Evolutionary conservation across 2,797 vertebrate genomes (phyloP).

Genomic region (Diceros bicornis): DNA sequence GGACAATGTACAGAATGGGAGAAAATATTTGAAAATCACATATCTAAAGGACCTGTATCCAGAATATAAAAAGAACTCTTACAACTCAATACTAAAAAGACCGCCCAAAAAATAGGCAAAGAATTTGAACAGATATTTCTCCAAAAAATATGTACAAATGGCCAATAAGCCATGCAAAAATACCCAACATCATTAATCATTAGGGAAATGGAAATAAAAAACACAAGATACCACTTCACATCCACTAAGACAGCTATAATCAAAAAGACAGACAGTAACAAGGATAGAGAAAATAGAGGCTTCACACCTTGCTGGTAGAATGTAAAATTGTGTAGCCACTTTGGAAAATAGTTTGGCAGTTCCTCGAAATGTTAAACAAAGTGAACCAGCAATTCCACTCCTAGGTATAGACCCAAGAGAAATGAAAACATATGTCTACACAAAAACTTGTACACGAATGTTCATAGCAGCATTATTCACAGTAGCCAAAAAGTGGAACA

Average conservation of each 20-base stretch:
- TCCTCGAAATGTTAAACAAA: background rate
- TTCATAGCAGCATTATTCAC: background rate
- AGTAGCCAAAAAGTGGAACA: background rate
- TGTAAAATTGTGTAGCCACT: background rate
- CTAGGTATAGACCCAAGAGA: background rate
- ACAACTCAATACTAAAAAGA: background rate
- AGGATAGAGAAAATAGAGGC: background rate
- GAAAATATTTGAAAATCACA: background rate
- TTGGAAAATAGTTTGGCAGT: background rate
- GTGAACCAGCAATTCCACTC: background rate
- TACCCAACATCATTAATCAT: background rate
- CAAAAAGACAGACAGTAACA: background rate
- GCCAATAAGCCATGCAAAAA: background rate
- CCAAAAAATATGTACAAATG: background rate
- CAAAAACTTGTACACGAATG: background rate
- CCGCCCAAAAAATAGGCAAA: background rate
- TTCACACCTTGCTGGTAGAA: background rate
- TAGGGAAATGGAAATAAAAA: background rate
- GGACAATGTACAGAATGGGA: background rate
- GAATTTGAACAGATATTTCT: background rate
- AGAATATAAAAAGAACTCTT: background rate
- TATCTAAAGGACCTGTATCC: background rate
- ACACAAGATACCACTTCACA: background rate
- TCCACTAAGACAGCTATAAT: background rate
- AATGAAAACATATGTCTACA: background rate